Conservation (phyloP, 2,113 vertebrate genomes). For the Poeciliopsis prolifica region DNA sequence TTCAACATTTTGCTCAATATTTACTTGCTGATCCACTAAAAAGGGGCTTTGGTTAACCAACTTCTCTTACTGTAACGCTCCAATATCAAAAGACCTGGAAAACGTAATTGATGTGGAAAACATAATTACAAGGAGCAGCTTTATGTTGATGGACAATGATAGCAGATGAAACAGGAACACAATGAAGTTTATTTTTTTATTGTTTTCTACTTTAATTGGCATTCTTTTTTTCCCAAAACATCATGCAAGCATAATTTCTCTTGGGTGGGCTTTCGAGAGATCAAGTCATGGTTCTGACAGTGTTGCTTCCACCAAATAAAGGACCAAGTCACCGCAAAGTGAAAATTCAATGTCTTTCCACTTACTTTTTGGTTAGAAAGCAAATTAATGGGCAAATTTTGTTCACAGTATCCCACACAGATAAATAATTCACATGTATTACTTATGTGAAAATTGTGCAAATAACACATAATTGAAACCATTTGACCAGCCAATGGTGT, state of each 20-base stretch:
- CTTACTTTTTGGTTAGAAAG: background rate
- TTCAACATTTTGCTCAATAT: constrained; percentile 1
- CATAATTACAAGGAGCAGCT: constrained; percentile 25
- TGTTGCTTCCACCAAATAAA: constrained; percentile 1
- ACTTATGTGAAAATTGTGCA: too few relatives aligned
- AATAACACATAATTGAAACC: too few relatives aligned
- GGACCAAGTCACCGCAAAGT: background rate
- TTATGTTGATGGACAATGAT: constrained; percentile 33
- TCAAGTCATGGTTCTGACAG: constrained; percentile 1
- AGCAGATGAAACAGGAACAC: constrained; percentile 22
- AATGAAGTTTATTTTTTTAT: constrained; percentile 31
- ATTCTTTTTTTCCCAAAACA: background rate
- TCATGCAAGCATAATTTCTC: constrained; percentile 2
- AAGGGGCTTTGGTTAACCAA: constrained; percentile 10
- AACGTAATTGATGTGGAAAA: constrained; percentile 26
- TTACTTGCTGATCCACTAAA: constrained; percentile 21
- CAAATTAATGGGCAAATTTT: background rate
- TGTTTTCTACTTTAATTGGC: constrained; percentile 2
- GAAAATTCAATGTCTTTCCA: background rate
- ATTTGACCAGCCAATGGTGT: too few relatives aligned
- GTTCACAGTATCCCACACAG: background rate
- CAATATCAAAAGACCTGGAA: background rate
- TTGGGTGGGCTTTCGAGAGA: constrained; percentile 34
- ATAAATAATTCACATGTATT: too few relatives aligned
- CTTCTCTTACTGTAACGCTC: constrained; percentile 24